These are phyloP conservation scores for Corydoras sp. DNA, from an alignment of 2,113 vertebrate species.

Conservation along the genomic window DNA sequence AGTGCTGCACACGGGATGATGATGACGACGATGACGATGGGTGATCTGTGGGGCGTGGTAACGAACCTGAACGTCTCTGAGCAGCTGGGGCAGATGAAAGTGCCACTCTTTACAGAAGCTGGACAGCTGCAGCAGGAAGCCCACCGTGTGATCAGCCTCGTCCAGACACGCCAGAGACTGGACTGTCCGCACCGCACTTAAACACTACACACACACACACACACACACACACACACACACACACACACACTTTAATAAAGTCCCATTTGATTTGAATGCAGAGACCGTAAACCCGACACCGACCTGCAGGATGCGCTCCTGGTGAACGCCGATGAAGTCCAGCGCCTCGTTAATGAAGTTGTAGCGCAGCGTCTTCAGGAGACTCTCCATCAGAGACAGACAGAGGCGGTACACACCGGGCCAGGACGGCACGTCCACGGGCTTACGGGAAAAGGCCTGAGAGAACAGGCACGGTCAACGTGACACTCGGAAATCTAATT, in stretches of 20 bases:
- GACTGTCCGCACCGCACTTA: conserved; percentile 86
- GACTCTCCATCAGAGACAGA: conserved; percentile 88
- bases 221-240: conserved; percentile 16
- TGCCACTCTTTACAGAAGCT: conserved; percentile 94
- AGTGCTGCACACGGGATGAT: no score
- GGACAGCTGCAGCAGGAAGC: conserved; percentile 93
- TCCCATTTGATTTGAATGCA: no score
- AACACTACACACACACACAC: conserved; percentile 69
- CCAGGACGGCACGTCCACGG: conserved; percentile 88
- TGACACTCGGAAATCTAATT: no score
- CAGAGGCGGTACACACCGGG: conserved; percentile 88
- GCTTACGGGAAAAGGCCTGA: conserved; percentile 77
- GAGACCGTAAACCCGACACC: not conserved
- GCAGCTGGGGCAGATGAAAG: conserved; percentile 90
- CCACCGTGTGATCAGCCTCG: conserved; percentile 93
- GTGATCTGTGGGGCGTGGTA: not conserved
- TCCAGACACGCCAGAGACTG: conserved; percentile 91
- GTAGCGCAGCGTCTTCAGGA: conserved; percentile 93
- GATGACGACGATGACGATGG: no score
- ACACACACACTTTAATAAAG: no score
- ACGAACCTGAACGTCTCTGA: conserved; percentile 81
- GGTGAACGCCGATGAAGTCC: conserved; percentile 94
- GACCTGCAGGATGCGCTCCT: conserved; percentile 91
- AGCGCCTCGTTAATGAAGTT: conserved; percentile 90
- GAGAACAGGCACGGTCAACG: conserved; percentile 3